Percentiles rank a stretch among this genome's conserved stretches.
Evolutionary conservation across 2,797 vertebrate genomes (phyloP).

Genomic region (Lycodopsis pacificus): DNA sequence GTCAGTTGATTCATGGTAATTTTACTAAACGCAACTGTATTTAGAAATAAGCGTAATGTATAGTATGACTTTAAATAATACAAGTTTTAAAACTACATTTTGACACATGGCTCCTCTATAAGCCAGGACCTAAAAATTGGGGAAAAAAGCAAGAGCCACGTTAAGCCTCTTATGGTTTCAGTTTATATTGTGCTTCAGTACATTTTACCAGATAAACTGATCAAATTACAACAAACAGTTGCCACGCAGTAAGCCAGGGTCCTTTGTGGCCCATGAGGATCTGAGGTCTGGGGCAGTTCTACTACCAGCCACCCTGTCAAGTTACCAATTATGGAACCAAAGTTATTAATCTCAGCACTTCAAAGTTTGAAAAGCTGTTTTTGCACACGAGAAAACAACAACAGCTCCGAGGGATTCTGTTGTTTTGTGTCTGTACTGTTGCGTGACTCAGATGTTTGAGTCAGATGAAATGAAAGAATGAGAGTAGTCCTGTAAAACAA

Average conservation of each 20-base stretch:
- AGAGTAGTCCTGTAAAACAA: neutral
- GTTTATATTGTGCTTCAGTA: neutral
- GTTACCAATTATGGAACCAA: neutral
- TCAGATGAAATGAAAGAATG: conserved; percentile 22
- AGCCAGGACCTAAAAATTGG: neutral
- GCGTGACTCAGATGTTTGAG: conserved; percentile 11
- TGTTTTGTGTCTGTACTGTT: conserved; percentile 1
- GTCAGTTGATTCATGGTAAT: too few relatives aligned
- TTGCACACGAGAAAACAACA: conserved; percentile 9
- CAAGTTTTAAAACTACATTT: neutral
- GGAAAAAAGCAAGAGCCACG: neutral
- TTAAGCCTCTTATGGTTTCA: neutral
- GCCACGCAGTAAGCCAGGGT: neutral
- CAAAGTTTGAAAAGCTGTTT: neutral
- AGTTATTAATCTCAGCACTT: neutral
- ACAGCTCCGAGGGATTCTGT: neutral
- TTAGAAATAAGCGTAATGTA: neutral
- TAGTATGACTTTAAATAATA: neutral
- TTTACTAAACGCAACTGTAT: too few relatives aligned
- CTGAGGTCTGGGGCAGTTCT: neutral
- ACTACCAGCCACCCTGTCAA: too few relatives aligned
- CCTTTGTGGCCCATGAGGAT: neutral
- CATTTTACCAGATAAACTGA: neutral
- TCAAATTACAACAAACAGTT: neutral
- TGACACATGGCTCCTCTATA: too few relatives aligned